A percentile compares a stretch with the other conserved stretches of the same genome.
phyloP scores from a whole-genome alignment of 2,888 invertebrate genomes.

The Mesodorylaimus sp. region DNA sequence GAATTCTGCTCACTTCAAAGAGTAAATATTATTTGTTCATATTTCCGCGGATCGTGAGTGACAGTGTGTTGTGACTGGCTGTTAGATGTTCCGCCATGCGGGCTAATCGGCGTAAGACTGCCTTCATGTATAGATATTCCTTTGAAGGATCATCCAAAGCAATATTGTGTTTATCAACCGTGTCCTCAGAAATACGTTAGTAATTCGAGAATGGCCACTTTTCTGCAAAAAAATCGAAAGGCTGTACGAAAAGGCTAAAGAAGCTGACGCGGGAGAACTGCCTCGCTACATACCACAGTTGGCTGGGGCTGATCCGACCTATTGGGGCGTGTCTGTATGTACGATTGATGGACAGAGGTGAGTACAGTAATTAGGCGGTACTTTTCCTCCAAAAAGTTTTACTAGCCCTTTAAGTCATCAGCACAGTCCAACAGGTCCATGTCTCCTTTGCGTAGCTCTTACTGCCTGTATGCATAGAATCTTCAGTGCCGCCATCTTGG shows the following conservation, averaged over 20 bases:
- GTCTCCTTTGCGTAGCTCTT: no score
- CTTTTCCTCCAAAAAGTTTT: no score
- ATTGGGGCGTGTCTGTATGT: constrained; percentile 84
- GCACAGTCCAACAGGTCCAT: no score
- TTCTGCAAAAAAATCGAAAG: constrained; percentile 78
- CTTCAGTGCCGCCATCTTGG: no score
- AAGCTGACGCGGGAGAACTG: constrained; percentile 59
- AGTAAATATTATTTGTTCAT: no score
- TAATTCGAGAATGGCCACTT: constrained; percentile 72
- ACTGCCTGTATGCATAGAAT: no score
- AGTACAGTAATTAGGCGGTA: not conserved
- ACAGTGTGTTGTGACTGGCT: no score
- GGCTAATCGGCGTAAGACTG: no score
- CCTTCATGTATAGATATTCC: no score
- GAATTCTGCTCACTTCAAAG: constrained; percentile 61
- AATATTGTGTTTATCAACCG: constrained; percentile 75
- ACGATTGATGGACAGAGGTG: constrained; percentile 74
- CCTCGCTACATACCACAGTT: constrained; percentile 72
- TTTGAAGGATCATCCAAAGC: constrained; percentile 36
- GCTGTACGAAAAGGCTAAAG: constrained; percentile 73
- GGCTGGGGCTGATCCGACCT: constrained; percentile 64
- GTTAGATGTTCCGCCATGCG: not conserved
- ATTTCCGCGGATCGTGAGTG: no score
- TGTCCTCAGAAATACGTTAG: constrained; percentile 76
- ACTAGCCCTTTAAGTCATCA: no score